Percentiles rank a stretch among this genome's conserved stretches.
phyloP scores from a whole-genome alignment of 1,140 invertebrate genomes.

The Bombus breviceps region DNA sequence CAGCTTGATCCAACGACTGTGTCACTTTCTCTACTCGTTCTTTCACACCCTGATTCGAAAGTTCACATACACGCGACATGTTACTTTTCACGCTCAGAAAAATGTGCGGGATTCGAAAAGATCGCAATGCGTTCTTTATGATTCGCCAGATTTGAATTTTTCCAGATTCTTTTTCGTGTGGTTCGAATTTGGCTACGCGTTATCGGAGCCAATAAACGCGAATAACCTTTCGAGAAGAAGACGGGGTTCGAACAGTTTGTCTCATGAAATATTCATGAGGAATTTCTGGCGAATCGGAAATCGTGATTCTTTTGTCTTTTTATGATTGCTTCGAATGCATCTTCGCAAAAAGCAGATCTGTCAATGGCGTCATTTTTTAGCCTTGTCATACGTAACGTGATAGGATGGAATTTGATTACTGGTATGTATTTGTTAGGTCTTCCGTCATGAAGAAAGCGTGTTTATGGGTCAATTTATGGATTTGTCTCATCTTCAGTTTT shows the following conservation, averaged over 20 bases:
- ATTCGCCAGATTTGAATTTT: not conserved
- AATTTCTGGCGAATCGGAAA: not conserved
- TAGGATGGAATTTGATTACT: not conserved
- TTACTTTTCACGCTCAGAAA: not conserved
- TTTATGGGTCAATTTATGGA: not conserved
- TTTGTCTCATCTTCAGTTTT: too few species aligned
- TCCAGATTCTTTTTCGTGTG: too few species aligned
- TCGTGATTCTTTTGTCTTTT: not conserved
- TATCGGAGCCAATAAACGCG: too few species aligned
- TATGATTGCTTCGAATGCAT: too few species aligned
- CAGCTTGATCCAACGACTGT: not conserved
- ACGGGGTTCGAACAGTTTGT: not conserved
- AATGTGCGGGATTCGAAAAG: not conserved
- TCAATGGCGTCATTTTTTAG: not conserved
- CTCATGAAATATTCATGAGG: not conserved
- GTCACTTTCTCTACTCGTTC: not conserved
- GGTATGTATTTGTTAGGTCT: not conserved
- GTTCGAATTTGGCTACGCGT: not conserved
- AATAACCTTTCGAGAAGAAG: too few species aligned
- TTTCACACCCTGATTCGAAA: not conserved
- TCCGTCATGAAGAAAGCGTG: not conserved
- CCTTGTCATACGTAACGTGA: not conserved
- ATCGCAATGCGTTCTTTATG: not conserved
- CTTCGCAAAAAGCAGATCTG: not conserved
- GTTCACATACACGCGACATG: not conserved